Evolutionary conservation across 2,113 vertebrate genomes (phyloP), one percentile per base, ranked within the genome.

Genomic region (Tympanuchus pallidicinctus): DNA sequence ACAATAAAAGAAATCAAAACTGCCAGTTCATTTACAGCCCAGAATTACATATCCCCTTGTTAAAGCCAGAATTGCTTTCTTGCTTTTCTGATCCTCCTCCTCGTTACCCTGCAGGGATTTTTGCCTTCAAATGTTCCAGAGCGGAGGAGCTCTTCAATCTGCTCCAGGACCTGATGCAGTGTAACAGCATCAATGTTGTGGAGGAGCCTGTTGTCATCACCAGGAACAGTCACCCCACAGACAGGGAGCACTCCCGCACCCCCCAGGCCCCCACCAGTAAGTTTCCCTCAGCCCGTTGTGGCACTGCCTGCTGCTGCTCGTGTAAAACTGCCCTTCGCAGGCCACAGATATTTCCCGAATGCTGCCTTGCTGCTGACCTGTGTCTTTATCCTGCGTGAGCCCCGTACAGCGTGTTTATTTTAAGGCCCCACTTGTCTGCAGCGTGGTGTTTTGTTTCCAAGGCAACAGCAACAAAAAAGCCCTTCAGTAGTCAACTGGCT

Each of bases 91-190:
- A 74, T 76, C 24, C 38, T 72, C 61, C 52, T 79, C 87, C 94
- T 63, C 11, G 3, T 45, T 72, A 72, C 93, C 43, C 19, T 63
- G 43, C 94, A 99, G 99, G 99, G 89, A 99, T 99, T 95, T 99
- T 99, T 98, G 99, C 99, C 50, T 99, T 99, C 97, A 99, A 99
- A 96, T 99, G 99, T 94, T 98, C 99, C 61, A 98, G 99, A 91
- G 99, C 99, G 5, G 99, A 99, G 95, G 99, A 99, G 88, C 99
- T 99, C 97, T 99, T 99, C 97, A 99, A 99, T 92, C 97, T 99
- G 86, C 98, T 99, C 38, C 99, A 99, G 98, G 99, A 99, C 71
- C 98, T 99, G 97, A 99, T 99, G 99, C 99, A 99, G 92, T 99
- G 99, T 78, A 99, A 99, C 97, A 99, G 99, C 95, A 99, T 99